phyloP scores from a whole-genome alignment of 2,797 vertebrate genomes.

The Peromyscus aztecus region DNA sequence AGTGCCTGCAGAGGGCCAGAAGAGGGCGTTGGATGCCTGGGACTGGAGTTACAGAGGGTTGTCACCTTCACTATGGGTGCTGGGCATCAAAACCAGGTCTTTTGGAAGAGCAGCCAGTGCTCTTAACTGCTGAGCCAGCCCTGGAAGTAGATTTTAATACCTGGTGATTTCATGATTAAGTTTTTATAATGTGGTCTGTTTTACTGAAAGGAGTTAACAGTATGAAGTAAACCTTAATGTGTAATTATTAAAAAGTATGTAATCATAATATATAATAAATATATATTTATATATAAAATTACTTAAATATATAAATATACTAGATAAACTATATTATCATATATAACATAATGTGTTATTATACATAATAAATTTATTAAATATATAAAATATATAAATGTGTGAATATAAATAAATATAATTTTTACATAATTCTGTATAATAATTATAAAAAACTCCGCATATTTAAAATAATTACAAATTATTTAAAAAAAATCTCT shows the following conservation, averaged over 20 bases:
- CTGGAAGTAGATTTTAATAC: background rate
- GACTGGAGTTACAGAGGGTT: background rate
- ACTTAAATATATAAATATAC: background rate
- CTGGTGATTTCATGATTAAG: slow-evolving; percentile 31
- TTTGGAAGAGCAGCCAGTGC: background rate
- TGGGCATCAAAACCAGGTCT: background rate
- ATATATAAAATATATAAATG: background rate
- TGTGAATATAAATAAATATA: background rate
- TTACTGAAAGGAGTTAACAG: slow-evolving; percentile 5
- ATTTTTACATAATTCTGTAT: background rate
- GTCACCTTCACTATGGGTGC: background rate
- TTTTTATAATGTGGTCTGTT: background rate
- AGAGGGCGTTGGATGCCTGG: background rate
- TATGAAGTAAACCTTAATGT: background rate
- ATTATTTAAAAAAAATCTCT: background rate
- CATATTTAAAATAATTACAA: background rate
- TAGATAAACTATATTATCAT: background rate
- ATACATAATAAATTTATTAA: background rate
- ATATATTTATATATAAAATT: background rate
- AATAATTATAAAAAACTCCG: background rate
- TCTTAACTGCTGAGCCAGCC: background rate
- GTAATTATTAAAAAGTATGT: background rate
- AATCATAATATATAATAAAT: background rate
- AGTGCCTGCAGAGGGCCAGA: background rate
- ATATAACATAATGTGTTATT: background rate